These are phyloP conservation scores for Drymonia ruficornis DNA, from an alignment of 2,888 invertebrate genomes.

Conservation along the genomic window DNA sequence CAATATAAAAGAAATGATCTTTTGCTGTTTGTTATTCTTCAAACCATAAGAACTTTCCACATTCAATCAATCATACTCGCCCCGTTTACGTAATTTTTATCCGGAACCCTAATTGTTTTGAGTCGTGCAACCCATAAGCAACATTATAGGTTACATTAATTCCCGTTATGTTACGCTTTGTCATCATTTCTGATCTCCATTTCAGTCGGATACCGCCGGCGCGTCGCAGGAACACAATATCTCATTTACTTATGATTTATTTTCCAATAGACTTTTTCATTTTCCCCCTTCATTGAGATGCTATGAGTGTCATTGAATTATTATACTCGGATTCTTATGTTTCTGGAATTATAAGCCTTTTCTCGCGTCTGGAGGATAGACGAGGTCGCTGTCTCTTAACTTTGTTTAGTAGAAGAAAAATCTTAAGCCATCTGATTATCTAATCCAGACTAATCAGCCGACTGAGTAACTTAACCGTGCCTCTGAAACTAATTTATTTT, in stretches of 20 bases:
- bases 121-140: conserved; percentile 19
- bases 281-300: conserved; percentile 56
- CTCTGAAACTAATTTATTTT: conserved; percentile 10
- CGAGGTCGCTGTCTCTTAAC: background rate
- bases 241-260: conserved; percentile 78
- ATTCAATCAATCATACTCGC: background rate
- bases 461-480: conserved; percentile 10
- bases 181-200: conserved; percentile 69
- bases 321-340: conserved; percentile 39
- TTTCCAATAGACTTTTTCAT: conserved; percentile 63
- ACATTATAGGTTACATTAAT: conserved; percentile 51
- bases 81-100: background rate
- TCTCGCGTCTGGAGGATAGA: background rate
- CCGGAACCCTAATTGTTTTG: conserved; percentile 9
- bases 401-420: background rate
- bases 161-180: conserved; percentile 61
- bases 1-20: too few relatives aligned
- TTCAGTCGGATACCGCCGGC: conserved; percentile 55
- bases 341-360: conserved; percentile 16
- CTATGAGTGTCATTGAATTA: conserved; percentile 51
- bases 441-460: conserved; percentile 3
- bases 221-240: conserved; percentile 58
- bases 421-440: conserved; percentile 8
- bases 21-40: too few relatives aligned
- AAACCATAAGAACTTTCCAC: background rate